Evolutionary conservation across 2,888 invertebrate genomes (phyloP).

Genomic region (Pyrgus malvae): DNA sequence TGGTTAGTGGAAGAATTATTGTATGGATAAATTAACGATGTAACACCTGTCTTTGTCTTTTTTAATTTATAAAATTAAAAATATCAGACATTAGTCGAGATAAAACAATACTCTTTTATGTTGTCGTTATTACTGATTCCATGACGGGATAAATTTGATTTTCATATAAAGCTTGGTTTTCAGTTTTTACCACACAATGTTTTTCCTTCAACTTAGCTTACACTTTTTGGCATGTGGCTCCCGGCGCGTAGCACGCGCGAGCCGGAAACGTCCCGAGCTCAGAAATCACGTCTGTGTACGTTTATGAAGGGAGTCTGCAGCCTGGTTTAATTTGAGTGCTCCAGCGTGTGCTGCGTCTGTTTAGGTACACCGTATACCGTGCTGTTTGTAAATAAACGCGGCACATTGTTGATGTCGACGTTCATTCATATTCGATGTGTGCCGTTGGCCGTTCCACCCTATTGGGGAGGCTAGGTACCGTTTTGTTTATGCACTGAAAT

Average conservation of each 20-base stretch:
- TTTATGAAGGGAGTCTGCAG: constrained; percentile 44
- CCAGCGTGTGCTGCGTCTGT: constrained; percentile 50
- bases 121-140: too few species aligned
- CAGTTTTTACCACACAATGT: too few species aligned
- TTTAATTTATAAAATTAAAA: too few species aligned
- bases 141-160: too few species aligned
- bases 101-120: too few species aligned
- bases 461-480: constrained; percentile 16
- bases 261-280: constrained; percentile 53
- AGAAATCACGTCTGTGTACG: constrained; percentile 36
- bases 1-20: too few species aligned
- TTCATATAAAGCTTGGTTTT: too few species aligned
- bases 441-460: constrained; percentile 35
- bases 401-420: constrained; percentile 56
- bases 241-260: constrained; percentile 45
- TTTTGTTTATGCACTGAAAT: background rate
- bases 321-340: constrained; percentile 65
- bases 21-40: too few species aligned
- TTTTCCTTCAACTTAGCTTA: background rate
- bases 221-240: constrained; percentile 16
- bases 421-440: constrained; percentile 61
- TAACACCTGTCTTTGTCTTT: too few species aligned
- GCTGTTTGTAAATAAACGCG: constrained; percentile 76
- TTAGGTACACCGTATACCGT: constrained; percentile 52
- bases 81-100: too few species aligned